phyloP scores from a whole-genome alignment of 1,140 invertebrate genomes.

The Theocolax elegans region DNA sequence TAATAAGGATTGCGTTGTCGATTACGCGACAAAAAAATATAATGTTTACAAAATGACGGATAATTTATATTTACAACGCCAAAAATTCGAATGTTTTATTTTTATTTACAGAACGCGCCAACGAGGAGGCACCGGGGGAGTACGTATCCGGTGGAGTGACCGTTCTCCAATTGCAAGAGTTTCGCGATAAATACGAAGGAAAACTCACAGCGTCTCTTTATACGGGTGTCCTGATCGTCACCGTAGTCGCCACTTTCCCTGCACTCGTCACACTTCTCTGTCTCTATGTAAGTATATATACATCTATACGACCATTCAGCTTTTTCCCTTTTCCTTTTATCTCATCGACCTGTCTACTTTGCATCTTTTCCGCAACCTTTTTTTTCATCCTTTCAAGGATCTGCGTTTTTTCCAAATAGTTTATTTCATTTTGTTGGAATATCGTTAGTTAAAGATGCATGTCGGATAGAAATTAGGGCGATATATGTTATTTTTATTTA shows the following conservation, averaged over 20 bases:
- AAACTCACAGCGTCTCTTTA: conserved; percentile 63
- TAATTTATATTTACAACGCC: no score
- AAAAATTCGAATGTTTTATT: conserved; percentile 6
- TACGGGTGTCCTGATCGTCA: conserved; percentile 57
- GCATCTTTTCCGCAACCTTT: neutral
- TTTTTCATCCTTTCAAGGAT: no score
- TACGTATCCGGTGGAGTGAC: conserved; percentile 53
- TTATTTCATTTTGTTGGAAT: no score
- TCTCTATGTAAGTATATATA: conserved; percentile 22
- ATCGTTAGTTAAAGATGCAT: no score
- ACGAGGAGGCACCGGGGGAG: conserved; percentile 47
- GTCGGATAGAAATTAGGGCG: no score
- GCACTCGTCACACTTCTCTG: conserved; percentile 49
- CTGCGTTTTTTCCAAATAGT: no score
- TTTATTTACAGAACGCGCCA: conserved; percentile 29
- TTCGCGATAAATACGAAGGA: conserved; percentile 63
- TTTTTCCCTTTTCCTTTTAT: neutral
- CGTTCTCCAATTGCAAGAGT: conserved; percentile 59
- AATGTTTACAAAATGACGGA: no score
- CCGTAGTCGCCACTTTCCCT: conserved; percentile 54
- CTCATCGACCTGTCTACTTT: neutral
- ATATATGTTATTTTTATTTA: no score
- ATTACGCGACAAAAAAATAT: no score
- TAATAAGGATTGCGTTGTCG: no score
- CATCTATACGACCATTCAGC: neutral